Evolutionary conservation across 2,113 vertebrate species (phyloP), one percentile per base, ranked within the genome.

Genomic region (Nycticorax nycticorax): DNA sequence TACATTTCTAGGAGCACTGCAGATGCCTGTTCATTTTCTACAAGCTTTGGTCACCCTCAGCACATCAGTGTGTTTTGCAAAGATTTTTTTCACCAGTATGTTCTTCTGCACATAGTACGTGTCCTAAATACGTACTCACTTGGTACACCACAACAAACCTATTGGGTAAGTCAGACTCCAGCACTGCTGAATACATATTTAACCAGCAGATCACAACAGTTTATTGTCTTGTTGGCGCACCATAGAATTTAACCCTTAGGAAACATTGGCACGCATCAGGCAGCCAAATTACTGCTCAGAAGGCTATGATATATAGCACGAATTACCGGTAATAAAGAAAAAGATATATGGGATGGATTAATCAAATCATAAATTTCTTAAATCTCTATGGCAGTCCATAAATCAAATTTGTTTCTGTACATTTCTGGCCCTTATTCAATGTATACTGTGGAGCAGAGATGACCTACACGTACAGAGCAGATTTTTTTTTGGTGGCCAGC

Each of bases 361-460:
- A 97, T 97, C 95, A 97, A 96, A 96, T 92, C 89, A 92, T 96
- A 88, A 92, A 95, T 97, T 97, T 97, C 95, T 95, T 91, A 96
- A 73, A 82, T 95, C 63, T 89, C 73, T 43, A 6, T 87, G 85
- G 81, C 89, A 95, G 57, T 33, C 89, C 85, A 92, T 97, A 91
- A 95, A 96, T 97, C 94, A 96, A 59, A 59, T 59, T 62, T 6
- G 24, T 41, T 41, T 41, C 50, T 89, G 41, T 63, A 78, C 39
- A 74, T 66, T 94, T 52, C 95, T 94, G 91, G 89, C 62, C 50
- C 63, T 89, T 72, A 53, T 64, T 93, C 85, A 68, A 12, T 24
- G 37, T n/a, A 12, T 41, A 82, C 93, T 39, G 37, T 21, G 48
- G 32, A 89, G 32, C 5, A 28, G 48, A 75, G 23, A 60, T 89